phyloP scores from a whole-genome alignment of 2,797 vertebrate species.

The Prunella strophiata region DNA sequence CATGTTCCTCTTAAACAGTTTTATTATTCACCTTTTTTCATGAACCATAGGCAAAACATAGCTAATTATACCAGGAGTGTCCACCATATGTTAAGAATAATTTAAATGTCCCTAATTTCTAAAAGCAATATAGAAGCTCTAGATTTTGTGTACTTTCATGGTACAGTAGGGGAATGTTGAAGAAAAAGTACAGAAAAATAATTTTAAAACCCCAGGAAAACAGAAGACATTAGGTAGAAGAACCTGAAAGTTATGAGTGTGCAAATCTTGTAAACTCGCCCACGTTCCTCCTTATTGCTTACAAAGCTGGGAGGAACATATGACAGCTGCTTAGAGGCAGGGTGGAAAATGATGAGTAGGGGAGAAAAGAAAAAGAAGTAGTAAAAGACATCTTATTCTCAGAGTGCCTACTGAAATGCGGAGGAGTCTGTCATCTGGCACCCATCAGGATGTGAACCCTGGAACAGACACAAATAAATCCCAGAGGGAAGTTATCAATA shows the following conservation, averaged over 20 bases:
- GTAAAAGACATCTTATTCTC: conserved; percentile 42
- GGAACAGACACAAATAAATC: conserved; percentile 44
- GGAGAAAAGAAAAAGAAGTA: conserved; percentile 41
- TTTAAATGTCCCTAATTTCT: not conserved
- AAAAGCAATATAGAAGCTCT: not conserved
- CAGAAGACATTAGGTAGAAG: not conserved
- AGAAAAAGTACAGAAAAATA: not conserved
- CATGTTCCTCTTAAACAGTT: not conserved
- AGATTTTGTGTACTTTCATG: not conserved
- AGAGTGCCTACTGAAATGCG: not conserved
- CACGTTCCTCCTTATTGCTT: not conserved
- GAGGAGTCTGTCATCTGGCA: conserved; percentile 58
- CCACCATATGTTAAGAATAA: not conserved
- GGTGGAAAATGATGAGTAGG: conserved; percentile 5
- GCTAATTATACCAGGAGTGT: not conserved
- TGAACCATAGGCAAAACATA: rapidly evolving
- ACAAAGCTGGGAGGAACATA: conserved; percentile 21
- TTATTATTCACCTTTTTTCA: not conserved
- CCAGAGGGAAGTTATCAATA: conserved; percentile 19
- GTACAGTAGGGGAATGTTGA: not conserved
- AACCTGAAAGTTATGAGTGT: conserved; percentile 14
- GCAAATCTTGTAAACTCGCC: conserved; percentile 1
- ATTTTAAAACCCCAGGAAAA: not conserved
- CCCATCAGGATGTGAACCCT: conserved; percentile 26
- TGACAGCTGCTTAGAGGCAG: conserved; percentile 51